phyloP scores from a whole-genome alignment of 1,140 invertebrate genomes.

The Olivierus martensii region DNA sequence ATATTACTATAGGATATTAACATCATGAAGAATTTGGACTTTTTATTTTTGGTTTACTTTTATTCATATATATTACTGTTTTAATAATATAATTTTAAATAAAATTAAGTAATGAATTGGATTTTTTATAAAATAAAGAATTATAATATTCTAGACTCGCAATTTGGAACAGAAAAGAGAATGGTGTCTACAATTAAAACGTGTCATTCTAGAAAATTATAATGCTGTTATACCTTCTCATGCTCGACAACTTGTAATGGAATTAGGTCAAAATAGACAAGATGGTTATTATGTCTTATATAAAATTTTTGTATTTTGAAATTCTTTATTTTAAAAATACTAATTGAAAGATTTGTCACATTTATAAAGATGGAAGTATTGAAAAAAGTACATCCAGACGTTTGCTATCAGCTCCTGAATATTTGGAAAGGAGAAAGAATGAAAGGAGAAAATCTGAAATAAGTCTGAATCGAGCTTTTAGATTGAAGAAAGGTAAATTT shows the following conservation, averaged over 20 bases:
- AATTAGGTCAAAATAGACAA: constrained; percentile 38
- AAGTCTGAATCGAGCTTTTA: constrained; percentile 17
- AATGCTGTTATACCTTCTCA: constrained; percentile 84
- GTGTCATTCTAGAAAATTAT: constrained; percentile 89
- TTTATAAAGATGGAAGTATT: background rate
- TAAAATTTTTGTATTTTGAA: no score
- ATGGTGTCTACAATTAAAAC: constrained; percentile 79
- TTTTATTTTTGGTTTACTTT: no score
- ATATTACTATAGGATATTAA: no score
- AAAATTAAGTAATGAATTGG: no score
- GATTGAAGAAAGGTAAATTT: constrained; percentile 11
- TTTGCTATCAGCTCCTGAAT: constrained; percentile 73
- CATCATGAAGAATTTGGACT: no score
- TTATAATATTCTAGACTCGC: constrained; percentile 46
- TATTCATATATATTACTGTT: no score
- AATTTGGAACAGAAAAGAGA: constrained; percentile 83
- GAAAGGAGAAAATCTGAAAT: constrained; percentile 47
- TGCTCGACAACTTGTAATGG: constrained; percentile 79
- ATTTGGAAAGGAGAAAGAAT: constrained; percentile 62
- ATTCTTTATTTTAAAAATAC: no score
- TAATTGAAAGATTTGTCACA: no score
- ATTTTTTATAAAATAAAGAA: no score
- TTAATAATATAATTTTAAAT: no score
- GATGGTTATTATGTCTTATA: constrained; percentile 10
- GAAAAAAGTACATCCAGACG: constrained; percentile 46